Evolutionary conservation across 2,888 invertebrate species (phyloP).

Genomic region (Calameuta pallipes): DNA sequence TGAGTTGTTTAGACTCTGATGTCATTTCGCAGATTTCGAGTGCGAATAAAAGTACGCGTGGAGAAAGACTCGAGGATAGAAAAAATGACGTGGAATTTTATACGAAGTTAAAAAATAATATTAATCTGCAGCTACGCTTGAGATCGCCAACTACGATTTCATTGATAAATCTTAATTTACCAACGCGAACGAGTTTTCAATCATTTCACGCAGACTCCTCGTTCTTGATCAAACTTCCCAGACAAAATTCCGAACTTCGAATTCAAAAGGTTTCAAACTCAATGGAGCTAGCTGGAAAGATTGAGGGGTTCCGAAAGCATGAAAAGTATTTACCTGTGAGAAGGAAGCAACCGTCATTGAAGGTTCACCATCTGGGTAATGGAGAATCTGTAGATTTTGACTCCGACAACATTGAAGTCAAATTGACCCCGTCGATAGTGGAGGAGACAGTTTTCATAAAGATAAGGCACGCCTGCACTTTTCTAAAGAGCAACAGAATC

Average conservation of each 20-base stretch:
- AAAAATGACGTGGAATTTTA: neutral
- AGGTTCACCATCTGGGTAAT: neutral
- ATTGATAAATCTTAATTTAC: neutral
- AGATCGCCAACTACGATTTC: neutral
- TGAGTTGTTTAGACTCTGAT: neutral
- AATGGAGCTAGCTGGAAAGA: neutral
- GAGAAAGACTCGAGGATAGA: neutral
- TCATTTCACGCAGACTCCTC: neutral
- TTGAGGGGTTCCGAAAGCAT: neutral
- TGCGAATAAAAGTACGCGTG: neutral
- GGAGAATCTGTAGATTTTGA: neutral
- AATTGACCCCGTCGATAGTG: neutral
- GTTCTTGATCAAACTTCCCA: neutral
- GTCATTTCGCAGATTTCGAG: neutral
- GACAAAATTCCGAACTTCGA: neutral
- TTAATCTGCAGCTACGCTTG: neutral
- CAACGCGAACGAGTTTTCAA: neutral
- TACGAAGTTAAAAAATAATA: neutral
- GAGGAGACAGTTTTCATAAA: neutral
- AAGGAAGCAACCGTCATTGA: neutral
- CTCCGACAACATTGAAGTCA: neutral
- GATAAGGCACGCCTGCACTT: slow-evolving; percentile 27
- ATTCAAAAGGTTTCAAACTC: neutral
- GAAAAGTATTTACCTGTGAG: neutral
- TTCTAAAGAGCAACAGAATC: slow-evolving; percentile 41